Evolutionary conservation across 2,113 vertebrate species (phyloP).

Genomic region (Eublepharis macularius): DNA sequence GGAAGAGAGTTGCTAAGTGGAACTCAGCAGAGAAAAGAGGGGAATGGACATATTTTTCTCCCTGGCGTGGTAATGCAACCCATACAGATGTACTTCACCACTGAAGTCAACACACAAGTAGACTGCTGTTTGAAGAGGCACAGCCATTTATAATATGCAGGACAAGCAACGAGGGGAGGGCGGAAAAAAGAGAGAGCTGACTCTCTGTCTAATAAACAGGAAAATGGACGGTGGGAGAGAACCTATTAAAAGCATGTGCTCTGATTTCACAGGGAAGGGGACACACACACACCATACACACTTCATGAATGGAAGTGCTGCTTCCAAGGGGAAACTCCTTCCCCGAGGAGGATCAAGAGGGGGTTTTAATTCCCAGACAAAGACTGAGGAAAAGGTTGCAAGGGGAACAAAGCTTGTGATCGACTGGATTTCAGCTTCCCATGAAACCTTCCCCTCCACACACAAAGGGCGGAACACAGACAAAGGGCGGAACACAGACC

Average conservation of each 20-base stretch:
- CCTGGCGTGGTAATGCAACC: too few species aligned
- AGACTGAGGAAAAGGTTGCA: not conserved
- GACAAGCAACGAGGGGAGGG: not conserved
- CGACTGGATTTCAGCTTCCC: not conserved
- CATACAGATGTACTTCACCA: not conserved
- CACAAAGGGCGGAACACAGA: conserved; percentile 45
- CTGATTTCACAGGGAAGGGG: too few species aligned
- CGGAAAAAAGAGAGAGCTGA: too few species aligned
- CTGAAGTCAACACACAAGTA: not conserved
- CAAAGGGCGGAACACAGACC: conserved; percentile 48
- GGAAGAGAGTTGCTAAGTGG: too few species aligned
- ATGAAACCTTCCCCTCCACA: conserved; percentile 17
- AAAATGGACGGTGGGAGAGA: not conserved
- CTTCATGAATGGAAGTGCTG: not conserved
- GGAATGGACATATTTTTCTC: too few species aligned
- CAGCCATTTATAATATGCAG: too few species aligned
- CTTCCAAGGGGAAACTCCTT: not conserved
- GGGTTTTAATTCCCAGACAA: not conserved
- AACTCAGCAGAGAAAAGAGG: too few species aligned
- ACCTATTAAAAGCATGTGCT: not conserved
- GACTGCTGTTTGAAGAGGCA: not conserved
- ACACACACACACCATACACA: conserved; percentile 35
- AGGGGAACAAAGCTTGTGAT: not conserved
- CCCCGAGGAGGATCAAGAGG: not conserved
- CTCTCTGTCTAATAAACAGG: too few species aligned